These are phyloP conservation scores for Sarcophaga carnaria DNA, from an alignment of 2,888 invertebrate genomes.

Conservation along the genomic window DNA sequence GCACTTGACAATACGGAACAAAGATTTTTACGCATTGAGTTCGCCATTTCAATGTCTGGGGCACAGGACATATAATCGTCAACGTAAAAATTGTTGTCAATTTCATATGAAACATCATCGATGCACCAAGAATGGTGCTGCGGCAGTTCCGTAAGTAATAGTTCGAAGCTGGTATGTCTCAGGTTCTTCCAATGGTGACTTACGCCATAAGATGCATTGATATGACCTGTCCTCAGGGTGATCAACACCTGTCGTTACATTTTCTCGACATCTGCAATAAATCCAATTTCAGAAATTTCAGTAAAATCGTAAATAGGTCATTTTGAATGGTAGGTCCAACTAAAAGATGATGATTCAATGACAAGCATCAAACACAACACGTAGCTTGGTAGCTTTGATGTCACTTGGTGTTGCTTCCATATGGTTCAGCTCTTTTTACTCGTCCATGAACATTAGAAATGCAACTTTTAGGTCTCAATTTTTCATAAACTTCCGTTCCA, in stretches of 20 bases:
- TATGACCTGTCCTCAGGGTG: too few relatives aligned
- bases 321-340: constrained; percentile 21
- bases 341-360: neutral
- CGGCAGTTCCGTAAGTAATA: too few relatives aligned
- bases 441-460: too few relatives aligned
- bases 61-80: constrained; percentile 49
- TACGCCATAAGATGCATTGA: too few relatives aligned
- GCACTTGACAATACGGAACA: constrained; percentile 1
- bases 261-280: constrained; percentile 34
- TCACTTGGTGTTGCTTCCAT: constrained; percentile 27
- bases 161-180: too few relatives aligned
- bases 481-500: too few relatives aligned
- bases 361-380: too few relatives aligned
- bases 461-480: too few relatives aligned
- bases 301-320: constrained; percentile 36
- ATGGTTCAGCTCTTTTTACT: neutral
- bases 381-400: neutral
- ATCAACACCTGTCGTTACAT: too few relatives aligned
- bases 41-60: constrained; percentile 12
- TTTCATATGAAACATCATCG: constrained; percentile 21
- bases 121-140: neutral
- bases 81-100: constrained; percentile 43
- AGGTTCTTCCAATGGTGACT: too few relatives aligned
- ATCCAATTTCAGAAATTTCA: constrained; percentile 44
- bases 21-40: neutral